phyloP scores from a whole-genome alignment of 2,888 invertebrate genomes.

The Sphaerophoria rueppellii region DNA sequence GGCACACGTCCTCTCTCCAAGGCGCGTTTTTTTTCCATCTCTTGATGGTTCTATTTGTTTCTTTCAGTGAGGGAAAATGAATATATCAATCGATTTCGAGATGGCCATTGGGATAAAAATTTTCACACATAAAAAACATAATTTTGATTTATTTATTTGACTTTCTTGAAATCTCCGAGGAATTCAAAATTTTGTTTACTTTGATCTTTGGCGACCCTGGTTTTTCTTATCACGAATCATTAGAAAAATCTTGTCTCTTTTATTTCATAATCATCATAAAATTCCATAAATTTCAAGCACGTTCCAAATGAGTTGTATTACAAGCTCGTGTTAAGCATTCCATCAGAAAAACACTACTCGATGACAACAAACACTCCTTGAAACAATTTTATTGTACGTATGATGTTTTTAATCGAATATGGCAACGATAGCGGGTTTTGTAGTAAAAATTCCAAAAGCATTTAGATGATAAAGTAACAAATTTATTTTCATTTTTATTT shows the following conservation, averaged over 20 bases:
- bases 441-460: conserved; percentile 16
- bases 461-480: background rate
- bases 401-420: conserved; percentile 8
- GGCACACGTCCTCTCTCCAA: conserved; percentile 13
- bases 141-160: conserved; percentile 1
- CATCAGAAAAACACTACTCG: conserved; percentile 11
- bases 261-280: background rate
- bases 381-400: conserved; percentile 4
- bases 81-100: background rate
- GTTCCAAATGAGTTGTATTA: background rate
- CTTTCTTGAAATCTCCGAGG: background rate
- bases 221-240: background rate
- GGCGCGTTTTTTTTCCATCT: background rate
- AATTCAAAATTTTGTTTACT: background rate
- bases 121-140: conserved; percentile 3
- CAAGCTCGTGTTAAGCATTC: conserved; percentile 8
- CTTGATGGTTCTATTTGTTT: background rate
- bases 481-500: background rate
- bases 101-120: background rate
- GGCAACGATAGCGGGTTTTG: conserved; percentile 14
- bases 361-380: conserved; percentile 20
- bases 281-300: conserved; percentile 1
- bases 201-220: conserved; percentile 3
- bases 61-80: background rate
- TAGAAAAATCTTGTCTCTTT: background rate